Evolutionary conservation across 2,113 vertebrate genomes (phyloP).

Genomic region (Puntigrus tetrazona): DNA sequence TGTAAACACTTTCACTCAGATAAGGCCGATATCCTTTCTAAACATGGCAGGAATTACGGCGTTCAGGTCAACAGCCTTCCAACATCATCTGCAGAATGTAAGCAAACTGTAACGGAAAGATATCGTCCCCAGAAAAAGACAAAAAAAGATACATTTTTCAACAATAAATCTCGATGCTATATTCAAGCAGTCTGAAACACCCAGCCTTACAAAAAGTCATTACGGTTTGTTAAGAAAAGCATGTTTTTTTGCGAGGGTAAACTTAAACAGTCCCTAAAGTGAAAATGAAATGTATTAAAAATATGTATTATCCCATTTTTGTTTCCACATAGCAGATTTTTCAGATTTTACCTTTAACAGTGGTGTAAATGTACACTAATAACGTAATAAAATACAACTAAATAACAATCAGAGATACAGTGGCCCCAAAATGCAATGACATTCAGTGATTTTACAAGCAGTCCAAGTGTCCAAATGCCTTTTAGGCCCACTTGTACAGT

Average conservation of each 20-base stretch:
- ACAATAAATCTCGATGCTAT: background rate
- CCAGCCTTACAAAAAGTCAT: background rate
- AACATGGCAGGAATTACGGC: conserved; percentile 9
- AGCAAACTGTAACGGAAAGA: conserved; percentile 1
- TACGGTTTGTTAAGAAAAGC: background rate
- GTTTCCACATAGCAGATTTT: background rate
- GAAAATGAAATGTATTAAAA: background rate
- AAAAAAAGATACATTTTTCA: background rate
- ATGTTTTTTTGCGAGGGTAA: background rate
- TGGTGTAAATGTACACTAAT: no score
- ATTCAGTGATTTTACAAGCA: background rate
- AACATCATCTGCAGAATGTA: conserved; percentile 16
- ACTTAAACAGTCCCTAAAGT: background rate
- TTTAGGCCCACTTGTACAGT: background rate
- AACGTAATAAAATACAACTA: background rate
- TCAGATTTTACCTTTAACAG: background rate
- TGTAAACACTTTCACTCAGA: conserved; percentile 16
- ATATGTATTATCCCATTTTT: background rate
- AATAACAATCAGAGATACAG: background rate
- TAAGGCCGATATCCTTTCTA: background rate
- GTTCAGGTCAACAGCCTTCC: conserved; percentile 9
- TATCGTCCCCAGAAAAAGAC: background rate
- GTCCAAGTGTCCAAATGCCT: background rate
- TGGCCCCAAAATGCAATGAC: background rate
- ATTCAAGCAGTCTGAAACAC: background rate